Conservation (phyloP, 2,888 invertebrate genomes). For the Leucoptera coffeella region DNA sequence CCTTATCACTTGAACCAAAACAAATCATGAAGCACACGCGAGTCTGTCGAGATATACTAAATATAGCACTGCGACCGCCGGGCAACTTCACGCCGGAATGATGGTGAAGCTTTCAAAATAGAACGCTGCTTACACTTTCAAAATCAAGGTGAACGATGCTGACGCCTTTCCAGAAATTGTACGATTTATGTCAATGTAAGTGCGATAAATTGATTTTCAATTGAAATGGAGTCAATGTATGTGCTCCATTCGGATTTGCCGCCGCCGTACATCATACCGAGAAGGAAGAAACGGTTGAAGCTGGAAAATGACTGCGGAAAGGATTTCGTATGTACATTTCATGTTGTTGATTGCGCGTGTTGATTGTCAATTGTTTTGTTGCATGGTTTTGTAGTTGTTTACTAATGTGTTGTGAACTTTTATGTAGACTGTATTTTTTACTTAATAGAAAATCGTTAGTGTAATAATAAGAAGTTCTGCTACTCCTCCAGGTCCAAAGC, state of each 20-base stretch:
- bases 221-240: slow-evolving; percentile 44
- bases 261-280: slow-evolving; percentile 34
- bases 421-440: too few relatives aligned
- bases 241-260: slow-evolving; percentile 31
- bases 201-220: neutral
- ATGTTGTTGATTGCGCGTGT: too few relatives aligned
- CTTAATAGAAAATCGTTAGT: too few relatives aligned
- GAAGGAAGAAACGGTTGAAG: slow-evolving; percentile 39
- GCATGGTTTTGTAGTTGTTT: neutral
- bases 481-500: too few relatives aligned
- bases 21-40: too few relatives aligned
- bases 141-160: slow-evolving; percentile 49
- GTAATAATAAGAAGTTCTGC: too few relatives aligned
- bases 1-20: too few relatives aligned
- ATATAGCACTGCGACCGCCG: slow-evolving; percentile 23
- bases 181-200: neutral
- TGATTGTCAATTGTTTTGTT: slow-evolving; percentile 1
- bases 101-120: slow-evolving; percentile 44
- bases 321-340: slow-evolving; percentile 4
- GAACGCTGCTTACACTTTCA: slow-evolving; percentile 38
- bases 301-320: slow-evolving; percentile 10
- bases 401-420: too few relatives aligned
- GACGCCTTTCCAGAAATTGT: slow-evolving; percentile 38
- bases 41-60: too few relatives aligned
- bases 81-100: slow-evolving; percentile 39